Base-by-base conservation (phyloP, 2,797 vertebrate species). In the Pangasius mekongensis region DNA sequence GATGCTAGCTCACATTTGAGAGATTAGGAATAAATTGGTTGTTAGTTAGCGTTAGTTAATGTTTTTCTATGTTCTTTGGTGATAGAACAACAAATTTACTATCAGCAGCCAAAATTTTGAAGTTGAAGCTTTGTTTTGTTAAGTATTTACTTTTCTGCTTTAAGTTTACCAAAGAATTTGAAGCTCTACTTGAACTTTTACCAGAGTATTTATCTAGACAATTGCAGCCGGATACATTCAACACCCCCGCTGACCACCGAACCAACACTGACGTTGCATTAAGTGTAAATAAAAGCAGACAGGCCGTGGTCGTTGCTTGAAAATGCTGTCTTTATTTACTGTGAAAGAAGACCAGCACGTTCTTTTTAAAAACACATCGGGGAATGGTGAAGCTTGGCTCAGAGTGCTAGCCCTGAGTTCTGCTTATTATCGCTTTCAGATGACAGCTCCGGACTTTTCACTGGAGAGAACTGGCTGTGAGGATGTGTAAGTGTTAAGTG, bases 351-450 rank as follows among this genome's bases (percentile, higher is more conserved):
- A 60, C 39, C 82, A 74, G 4, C 66, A 69, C 56, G 27, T 82
- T 47, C 36, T 60, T 69, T 36, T 11, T 39, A 60, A 87, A 62
- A 33, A 49, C 54, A 73, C 39, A 66, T 39, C 4, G n/a, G 85
- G 74, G 74, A 67, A 52, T 18, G 43, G 58, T 39, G 30, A 87
- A 67, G 30, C 54, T 49, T 58, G 64, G 33, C 64, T 87, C 64
- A 0, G 49, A 30, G 54, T 58, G 24, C 64, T 43, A 20, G 49
- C 64, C 33, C 64, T 6, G 64, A 39, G 62, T 56, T 87, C 76
- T n/a, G 76, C 62, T 69, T 82, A 81, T 81, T 81, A 87, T 77
- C 60, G 64, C 77, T 87, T 81, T 81, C 22, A 58, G 49, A 39
- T 87, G 76, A 81, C 86, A 56, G 49, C 77, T 39, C 13, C 9